Evolutionary conservation across 1,140 invertebrate species (phyloP), one percentile per base, ranked within the genome.

Genomic region (Conus betulinus): DNA sequence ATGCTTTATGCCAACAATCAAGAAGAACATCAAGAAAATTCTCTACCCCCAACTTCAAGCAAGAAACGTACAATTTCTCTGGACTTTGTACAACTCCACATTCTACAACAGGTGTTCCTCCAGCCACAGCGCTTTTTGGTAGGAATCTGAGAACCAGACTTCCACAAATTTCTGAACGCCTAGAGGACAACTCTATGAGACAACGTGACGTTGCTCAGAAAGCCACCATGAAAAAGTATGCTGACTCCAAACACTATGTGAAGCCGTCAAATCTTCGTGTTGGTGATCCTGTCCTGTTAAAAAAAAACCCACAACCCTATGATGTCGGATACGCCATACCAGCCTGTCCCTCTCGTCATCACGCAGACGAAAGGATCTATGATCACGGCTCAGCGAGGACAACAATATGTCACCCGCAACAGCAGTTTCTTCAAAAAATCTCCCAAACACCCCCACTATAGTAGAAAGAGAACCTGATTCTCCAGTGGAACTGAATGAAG

Each of bases 371-470:
- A 84, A 55, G 82, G 82, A 27, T 55, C 82, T 15, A 84, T 84
- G 67, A 51, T 84, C 82, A 84, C 82, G 8, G 82, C 82, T 57
- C 57, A 55, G 25, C 51, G 82, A 25, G 82, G 82, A 63, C 53
- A 84, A n/a, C 57, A 55, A 25, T 10, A 27, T 20, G 82, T 84
- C 52, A 84, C 82, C 23, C 51, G 82, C 51, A 84, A 84, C 82
- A 84, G 82, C 82, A 84, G 82, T 27, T 84, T 84, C n/a, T 84
- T 25, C 6, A 84, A 84, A n/a, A 55, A 55, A n/a, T 84, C 82
- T 84, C 82, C 82, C 8, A 10, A 23, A 25, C 57, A n/a, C n/a
- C 15, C 82, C 82, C 53, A 55, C 82, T 52, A 25, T 23, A 5
- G 25, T 20, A 82, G 79, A 82, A 23, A 52, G 6, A 23, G 79